Base-by-base conservation (phyloP, 2,113 vertebrate genomes). In the Colinus virginianus region DNA sequence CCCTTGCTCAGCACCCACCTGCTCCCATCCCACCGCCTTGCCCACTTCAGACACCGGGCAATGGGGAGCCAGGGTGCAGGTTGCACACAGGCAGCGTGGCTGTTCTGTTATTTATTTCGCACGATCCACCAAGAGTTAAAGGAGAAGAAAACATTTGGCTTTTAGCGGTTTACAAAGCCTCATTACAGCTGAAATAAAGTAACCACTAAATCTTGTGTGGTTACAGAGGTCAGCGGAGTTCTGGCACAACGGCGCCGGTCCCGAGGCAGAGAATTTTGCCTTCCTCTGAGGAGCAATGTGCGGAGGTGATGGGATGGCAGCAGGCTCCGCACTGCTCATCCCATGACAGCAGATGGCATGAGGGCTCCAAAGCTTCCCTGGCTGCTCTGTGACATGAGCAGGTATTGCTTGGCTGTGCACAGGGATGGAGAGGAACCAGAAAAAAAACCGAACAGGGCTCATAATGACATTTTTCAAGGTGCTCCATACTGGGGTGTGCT, bases 161-260 rank as follows among this genome's bases (percentile, higher is more conserved):
- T 96, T 70, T 96, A 95, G 97, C 36, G 97, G 97, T 97, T 97
- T 96, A 88, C 95, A 94, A 97, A 96, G 96, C 94, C 97, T 98
- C 96, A 96, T 98, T 98, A 97, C 82, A 74, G 95, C 95, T 82
- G 93, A 96, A 96, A 95, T 96, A 94, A 93, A 94, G 96, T 21
- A 78, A 97, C 95, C 97, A 88, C 96, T 95, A 98, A 98, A 97
- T 97, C 96, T 97, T 88, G 89, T 90, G 96, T 96, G 96, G 97
- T 97, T 96, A 58, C 93, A 94, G 97, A 98, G 97, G 98, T 98
- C 96, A 94, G 90, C 88, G 94, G 51, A 42, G 87, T 84, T 93
- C 94, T 95, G 97, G 94, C 96, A 96, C 87, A 4, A 90, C 84
- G 97, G 98, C 96, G 97, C 98, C 98, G 91, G 93, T 78, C 94